phyloP scores from a whole-genome alignment of 2,113 vertebrate species.

The Falcunculus frontatus region DNA sequence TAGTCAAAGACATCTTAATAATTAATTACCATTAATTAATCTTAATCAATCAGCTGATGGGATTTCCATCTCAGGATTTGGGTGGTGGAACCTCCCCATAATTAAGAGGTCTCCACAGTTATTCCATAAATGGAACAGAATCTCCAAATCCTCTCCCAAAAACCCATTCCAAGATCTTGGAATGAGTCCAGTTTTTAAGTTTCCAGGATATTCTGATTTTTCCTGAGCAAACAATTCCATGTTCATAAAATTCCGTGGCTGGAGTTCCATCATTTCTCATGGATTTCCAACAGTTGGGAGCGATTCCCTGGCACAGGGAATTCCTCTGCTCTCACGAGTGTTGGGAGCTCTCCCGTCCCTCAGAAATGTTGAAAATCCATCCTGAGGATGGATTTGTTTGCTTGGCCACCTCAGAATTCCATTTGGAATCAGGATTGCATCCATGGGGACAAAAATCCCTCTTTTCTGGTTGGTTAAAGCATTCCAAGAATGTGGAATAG shows the following conservation, averaged over 20 bases:
- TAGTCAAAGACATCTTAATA: neutral
- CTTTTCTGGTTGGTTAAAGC: neutral
- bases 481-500: neutral
- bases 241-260: neutral
- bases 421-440: neutral
- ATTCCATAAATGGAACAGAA: neutral
- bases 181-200: neutral
- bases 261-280: neutral
- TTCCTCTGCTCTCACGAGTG: neutral
- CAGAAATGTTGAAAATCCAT: neutral
- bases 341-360: neutral
- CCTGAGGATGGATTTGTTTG: neutral
- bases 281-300: neutral
- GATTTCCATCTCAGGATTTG: neutral
- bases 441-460: neutral
- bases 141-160: neutral
- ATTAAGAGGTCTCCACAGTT: neutral
- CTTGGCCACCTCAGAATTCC: neutral
- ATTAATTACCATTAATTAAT: neutral
- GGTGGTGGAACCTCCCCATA: neutral
- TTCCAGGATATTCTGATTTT: neutral
- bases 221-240: neutral
- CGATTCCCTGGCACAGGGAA: neutral
- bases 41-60: neutral
- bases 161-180: neutral